Evolutionary conservation across 2,797 vertebrate species (phyloP).

Genomic region (Cygnus olor): DNA sequence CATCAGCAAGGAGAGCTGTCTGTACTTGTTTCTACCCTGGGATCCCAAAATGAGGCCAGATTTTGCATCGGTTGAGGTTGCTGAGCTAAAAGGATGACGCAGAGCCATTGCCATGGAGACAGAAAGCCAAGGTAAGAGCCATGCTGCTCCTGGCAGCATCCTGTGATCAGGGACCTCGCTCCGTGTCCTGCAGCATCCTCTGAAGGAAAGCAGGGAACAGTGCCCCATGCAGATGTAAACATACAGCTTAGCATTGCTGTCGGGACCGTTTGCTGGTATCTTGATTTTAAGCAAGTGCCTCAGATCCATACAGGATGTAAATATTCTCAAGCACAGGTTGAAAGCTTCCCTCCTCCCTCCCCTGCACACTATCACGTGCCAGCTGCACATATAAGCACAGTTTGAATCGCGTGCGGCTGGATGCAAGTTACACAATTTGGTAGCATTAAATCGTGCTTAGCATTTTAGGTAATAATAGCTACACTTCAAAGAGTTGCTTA

Average conservation of each 20-base stretch:
- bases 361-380: fast-evolving
- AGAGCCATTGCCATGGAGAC: conserved; percentile 50
- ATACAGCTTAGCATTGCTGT: fast-evolving
- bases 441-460: neutral
- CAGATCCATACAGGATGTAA: fast-evolving
- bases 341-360: neutral
- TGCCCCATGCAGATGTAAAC: neutral
- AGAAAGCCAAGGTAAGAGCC: conserved; percentile 30
- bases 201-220: neutral
- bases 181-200: neutral
- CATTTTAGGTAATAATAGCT: neutral
- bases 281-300: neutral
- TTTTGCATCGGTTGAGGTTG: neutral
- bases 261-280: fast-evolving
- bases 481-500: conserved; percentile 7
- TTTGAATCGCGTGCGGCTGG: neutral
- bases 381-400: neutral
- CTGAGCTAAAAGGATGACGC: conserved; percentile 26
- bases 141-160: neutral
- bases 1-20: fast-evolving
- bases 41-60: neutral
- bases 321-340: neutral
- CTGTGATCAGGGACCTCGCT: neutral
- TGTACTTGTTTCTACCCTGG: neutral
- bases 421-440: neutral